Base-by-base conservation (phyloP, 2,113 vertebrate species). In the Bos indicus region DNA sequence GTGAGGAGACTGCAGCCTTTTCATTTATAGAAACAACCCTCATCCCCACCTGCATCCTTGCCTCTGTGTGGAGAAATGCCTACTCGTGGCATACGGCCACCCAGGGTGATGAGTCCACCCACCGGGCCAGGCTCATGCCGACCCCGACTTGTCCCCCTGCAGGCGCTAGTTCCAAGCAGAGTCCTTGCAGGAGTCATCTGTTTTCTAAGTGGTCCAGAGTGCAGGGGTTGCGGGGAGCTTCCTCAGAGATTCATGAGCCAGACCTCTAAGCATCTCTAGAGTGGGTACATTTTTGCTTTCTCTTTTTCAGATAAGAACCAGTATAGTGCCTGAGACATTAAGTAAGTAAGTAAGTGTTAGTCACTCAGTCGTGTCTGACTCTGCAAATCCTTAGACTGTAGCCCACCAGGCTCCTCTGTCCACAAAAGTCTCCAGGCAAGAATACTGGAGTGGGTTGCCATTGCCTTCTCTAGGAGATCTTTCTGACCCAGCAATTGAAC, bases 1-100 rank as follows among this genome's bases (percentile, higher is more conserved):
- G 82, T 30, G 62, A 52, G 52, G 74, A 83, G 9, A 17, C 46
- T 67, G 19, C 30, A 71, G 43, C 26, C 84, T 95, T 62, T 85
- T 33, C 48, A 19, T 56, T 26, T 54, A 30, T 78, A 9, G 67
- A 84, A 95, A 74, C 0, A 25, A 52, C 78, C 51, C 13, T 16
- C 0, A 7, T 83, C 16, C 16, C 67, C 51, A 88, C 51, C 67
- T 54, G 82, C 4, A 43, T 9, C 40, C 14, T 52, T 4, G 6
- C n/a, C 54, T 36, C 30, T 40, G 80, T 28, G 80, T 33, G 21
- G 11, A 33, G n/a, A 62, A 21, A 74, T 4, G 33, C 15, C 17
- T 67, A 4, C 56, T 33, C 5, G 6, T 7, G 23, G 57, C 9
- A 3, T 14, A 21, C 0, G 5, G 64, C 56, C 28, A 43, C 30